phyloP scores from a whole-genome alignment of 2,113 vertebrate genomes.

The Triplophysa dalaica region DNA sequence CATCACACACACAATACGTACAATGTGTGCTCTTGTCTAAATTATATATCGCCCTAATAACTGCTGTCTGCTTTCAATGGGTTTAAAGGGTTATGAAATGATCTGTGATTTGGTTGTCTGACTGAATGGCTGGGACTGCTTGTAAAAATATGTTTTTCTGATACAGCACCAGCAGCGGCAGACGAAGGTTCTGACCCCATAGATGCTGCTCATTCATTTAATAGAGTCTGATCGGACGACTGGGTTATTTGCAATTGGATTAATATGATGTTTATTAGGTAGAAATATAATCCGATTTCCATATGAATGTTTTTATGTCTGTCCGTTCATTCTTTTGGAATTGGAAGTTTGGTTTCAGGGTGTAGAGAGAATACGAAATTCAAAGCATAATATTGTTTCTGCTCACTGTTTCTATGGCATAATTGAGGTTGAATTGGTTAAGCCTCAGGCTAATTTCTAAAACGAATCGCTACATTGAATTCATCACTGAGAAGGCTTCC shows the following conservation, averaged over 20 bases:
- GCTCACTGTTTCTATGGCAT: constrained; percentile 67
- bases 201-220: background rate
- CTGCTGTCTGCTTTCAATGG: constrained; percentile 6
- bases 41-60: constrained; percentile 31
- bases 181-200: background rate
- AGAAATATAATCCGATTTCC: background rate
- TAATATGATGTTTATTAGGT: background rate
- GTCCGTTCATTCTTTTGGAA: constrained; percentile 5
- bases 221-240: background rate
- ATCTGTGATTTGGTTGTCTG: constrained; percentile 12
- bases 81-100: background rate
- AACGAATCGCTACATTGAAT: constrained; percentile 80
- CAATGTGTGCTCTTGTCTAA: constrained; percentile 22
- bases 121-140: background rate
- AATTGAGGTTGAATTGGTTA: constrained; percentile 80
- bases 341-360: constrained; percentile 3
- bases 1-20: background rate
- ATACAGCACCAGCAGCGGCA: background rate
- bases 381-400: constrained; percentile 69
- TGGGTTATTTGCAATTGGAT: background rate
- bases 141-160: background rate
- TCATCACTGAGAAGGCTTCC: constrained; percentile 73
- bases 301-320: background rate
- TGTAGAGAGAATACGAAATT: constrained; percentile 46
- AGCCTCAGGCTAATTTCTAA: constrained; percentile 77